Base-by-base conservation (phyloP, 2,797 vertebrate species). In the Coilia nasus region DNA sequence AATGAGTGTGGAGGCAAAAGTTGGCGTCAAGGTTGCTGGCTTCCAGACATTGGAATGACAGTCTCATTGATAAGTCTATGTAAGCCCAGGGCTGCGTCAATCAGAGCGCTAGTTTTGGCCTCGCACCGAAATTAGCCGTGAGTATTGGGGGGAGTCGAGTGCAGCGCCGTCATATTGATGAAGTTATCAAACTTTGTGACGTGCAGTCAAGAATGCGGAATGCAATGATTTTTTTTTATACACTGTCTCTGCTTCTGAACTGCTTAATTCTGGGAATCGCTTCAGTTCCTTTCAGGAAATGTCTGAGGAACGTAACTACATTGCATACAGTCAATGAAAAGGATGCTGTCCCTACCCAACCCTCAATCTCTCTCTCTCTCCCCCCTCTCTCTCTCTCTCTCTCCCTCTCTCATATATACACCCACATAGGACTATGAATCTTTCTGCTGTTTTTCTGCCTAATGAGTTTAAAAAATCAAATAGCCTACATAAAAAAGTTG, bases 401-500 rank as follows among this genome's bases (percentile, higher is more conserved):
- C 35, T 41, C 35, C 5, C 35, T 41, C 35, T 41, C 35, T 41
- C 50, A 54, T 10, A 54, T 10, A 54, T 15, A 54, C 50, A 31
- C 64, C 28, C 64, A 67, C 64, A 67, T 12, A 31, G 64, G 28
- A 71, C 25, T 31, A 1, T 14, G 64, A 31, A 35, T 54, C 50
- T 54, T 54, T 54, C 10, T 12, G 10, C 50, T 54, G 14, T 71
- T 3, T 71, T 35, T 31, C 64, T 71, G 64, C 64, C 15, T 71
- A 71, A 71, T 71, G 64, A 71, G 64, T 25, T 71, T 31, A 41
- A 71, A 71, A 71, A 71, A 71, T 71, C 3, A 31, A 25, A 31
- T 31, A 31, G 64, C 25, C 12, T 17, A 67, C 25, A 12, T 31
- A 15, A 67, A 67, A 64, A 67, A 67, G 64, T 31, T 67, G 64